Base-by-base conservation (phyloP, 2,888 invertebrate species). In the Caenorhabditis zanzibari region DNA sequence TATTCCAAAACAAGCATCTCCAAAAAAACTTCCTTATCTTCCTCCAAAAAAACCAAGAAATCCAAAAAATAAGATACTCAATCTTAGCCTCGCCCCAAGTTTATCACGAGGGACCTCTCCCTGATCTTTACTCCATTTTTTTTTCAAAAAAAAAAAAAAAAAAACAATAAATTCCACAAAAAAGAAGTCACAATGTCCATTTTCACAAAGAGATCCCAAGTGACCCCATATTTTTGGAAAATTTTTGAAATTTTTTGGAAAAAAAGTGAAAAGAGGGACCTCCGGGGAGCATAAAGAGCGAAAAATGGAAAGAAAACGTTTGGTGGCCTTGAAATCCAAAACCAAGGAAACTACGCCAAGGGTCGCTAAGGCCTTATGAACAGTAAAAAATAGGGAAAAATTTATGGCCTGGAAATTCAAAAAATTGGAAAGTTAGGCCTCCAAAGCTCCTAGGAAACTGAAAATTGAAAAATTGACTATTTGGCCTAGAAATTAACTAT, bases 81-180 rank as follows among this genome's bases (percentile, higher is more conserved):
- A 38, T 38, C 38, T 38, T 38, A 32, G 32, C n/a, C n/a, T n/a
- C 32, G 32, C 4, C 32, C 38, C 5, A 38, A 38, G 38, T 38
- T 38, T 38, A 49, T 49, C 49, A 19, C 49, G 19, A 49, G 19
- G n/a, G 19, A 7, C n/a, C 22, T 14, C n/a, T 19, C 6, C n/a
- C 4, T 19, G 49, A 49, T 41, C 35, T 61, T 61, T 61, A 38
- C 35, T 22, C 61, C 24, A 28, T 0, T 2, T 22, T 38, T 38
- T 38, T 12, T 38, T 10, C 38, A 38, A 38, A 38, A 38, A 38
- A 32, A 4, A 32, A 2, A 38, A 38, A 38, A 32, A 32, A 35
- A 38, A 38, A 38, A 19, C 41, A 61, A 61, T 61, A 61, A 61
- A 61, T 61, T 61, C 19, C 61, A 35, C 22, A 61, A 61, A n/a